Percentiles rank a stretch among this genome's conserved stretches.
phyloP scores from a whole-genome alignment of 2,113 vertebrate species.

The Rallus limicola region DNA sequence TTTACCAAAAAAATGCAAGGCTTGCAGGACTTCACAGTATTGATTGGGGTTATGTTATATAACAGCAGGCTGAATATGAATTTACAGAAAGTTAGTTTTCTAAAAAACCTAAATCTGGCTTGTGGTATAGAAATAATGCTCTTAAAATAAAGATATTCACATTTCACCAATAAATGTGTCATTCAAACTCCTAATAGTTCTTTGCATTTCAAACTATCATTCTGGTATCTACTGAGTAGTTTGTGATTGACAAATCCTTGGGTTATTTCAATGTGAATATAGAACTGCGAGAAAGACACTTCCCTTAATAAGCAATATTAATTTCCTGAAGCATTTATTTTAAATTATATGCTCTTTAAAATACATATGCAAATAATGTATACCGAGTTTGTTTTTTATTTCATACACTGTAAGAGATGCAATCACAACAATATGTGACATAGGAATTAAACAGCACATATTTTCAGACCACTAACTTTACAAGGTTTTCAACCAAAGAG shows the following conservation, averaged over 20 bases:
- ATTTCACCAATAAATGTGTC: not conserved
- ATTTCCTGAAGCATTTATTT: not conserved
- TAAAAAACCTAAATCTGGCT: not conserved
- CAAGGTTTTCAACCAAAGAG: not conserved
- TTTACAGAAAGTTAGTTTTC: not conserved
- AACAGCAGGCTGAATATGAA: not conserved
- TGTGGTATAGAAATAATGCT: not conserved
- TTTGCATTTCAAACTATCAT: slow-evolving; percentile 56
- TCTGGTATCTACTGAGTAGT: slow-evolving; percentile 65
- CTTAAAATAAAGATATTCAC: not conserved
- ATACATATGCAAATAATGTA: not conserved
- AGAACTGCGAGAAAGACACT: slow-evolving; percentile 48
- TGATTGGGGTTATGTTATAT: not conserved
- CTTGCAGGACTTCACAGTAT: not conserved
- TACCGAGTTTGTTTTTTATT: not conserved
- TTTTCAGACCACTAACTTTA: not conserved
- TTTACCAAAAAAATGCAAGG: not conserved
- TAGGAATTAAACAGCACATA: not conserved
- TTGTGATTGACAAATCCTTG: slow-evolving; percentile 69
- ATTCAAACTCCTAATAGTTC: slow-evolving; percentile 13
- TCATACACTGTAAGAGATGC: not conserved
- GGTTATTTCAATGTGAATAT: slow-evolving; percentile 65
- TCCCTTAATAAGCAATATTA: slow-evolving; percentile 8
- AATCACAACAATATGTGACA: not conserved
- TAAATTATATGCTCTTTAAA: not conserved